Percentiles rank a stretch among this genome's conserved stretches.
Conservation (phyloP, 2,888 invertebrate species). For the Trichopoda pennipes region DNA sequence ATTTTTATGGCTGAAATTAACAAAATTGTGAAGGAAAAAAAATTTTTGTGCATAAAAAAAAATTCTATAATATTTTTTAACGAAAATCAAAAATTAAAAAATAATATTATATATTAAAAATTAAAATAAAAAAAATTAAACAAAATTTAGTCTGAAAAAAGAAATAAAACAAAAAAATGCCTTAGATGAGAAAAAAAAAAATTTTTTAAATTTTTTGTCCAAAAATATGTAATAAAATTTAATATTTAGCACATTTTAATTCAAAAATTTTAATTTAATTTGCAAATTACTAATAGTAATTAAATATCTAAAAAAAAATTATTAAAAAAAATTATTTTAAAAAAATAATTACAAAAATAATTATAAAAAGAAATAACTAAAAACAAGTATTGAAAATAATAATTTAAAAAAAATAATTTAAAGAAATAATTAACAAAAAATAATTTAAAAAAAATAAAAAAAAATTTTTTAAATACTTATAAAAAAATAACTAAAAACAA, state of each 20-base stretch:
- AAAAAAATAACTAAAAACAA: too few species aligned
- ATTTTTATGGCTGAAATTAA: too few species aligned
- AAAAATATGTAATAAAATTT: slow-evolving; percentile 14
- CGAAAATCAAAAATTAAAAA: slow-evolving; percentile 4
- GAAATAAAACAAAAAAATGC: slow-evolving; percentile 23
- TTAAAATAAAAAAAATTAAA: slow-evolving; percentile 4
- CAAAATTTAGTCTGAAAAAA: not conserved
- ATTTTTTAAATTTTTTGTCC: slow-evolving; percentile 14
- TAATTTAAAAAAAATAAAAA: too few species aligned
- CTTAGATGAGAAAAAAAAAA: slow-evolving; percentile 38
- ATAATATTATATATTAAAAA: not conserved
- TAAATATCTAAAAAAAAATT: slow-evolving; percentile 5
- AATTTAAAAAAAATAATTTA: too few species aligned
- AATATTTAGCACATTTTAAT: slow-evolving; percentile 35
- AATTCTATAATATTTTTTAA: too few species aligned
- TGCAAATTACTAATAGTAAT: slow-evolving; percentile 20
- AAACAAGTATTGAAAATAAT: too few species aligned
- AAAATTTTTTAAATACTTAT: too few species aligned
- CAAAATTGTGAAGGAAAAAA: too few species aligned
- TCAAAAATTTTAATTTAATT: slow-evolving; percentile 8
- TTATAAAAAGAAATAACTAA: too few species aligned
- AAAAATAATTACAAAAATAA: too few species aligned
- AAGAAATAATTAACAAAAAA: too few species aligned
- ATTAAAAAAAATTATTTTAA: not conserved
- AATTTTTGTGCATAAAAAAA: too few species aligned